Evolutionary conservation across 2,888 invertebrate species (phyloP), one percentile per base, ranked within the genome.

Genomic region (Aplocera efformata): DNA sequence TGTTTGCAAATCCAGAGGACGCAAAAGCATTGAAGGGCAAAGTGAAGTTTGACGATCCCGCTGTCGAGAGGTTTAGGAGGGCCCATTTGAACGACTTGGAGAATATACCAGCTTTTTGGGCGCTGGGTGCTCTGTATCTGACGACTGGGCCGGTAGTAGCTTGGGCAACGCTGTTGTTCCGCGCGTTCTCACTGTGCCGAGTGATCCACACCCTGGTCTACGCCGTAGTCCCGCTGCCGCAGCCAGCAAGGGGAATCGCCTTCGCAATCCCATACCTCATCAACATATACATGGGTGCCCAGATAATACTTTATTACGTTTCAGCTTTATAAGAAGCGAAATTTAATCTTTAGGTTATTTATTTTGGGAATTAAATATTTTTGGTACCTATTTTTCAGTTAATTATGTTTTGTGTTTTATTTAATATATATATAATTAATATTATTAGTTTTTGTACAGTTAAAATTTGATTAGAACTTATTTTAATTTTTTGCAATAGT

Each of bases 81-180:
- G 93, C 92, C 7, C 93, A 94, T 65, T 80, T 90, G 56, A 94
- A 94, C 61, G 94, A 94, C 66, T 65, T 94, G 70, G 94, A 94
- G 74, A 94, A 93, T 68, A 93, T 94, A 37, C 88, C 91, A 0
- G 84, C 90, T 1, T 94, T 93, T 66, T 86, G 92, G 67, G 58
- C 92, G 7, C 70, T 91, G 20, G 91, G 90, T 3, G 84, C 90
- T 3, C 66, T 91, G 39, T 94, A 92, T 75, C 63, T 92, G 40
- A 79, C 90, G 13, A 92, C 92, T 0, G 80, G 81, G 0, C 93
- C 94, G 0, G 71, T 52, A 1, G 63, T 54, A 0, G 67, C 67
- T 9, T 77, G 70, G 72, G 82, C 85, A 2, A 68, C 64, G 10
- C 48, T 79, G 6, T 64, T 88, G 26, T 85, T 85, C 65, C 67